A percentile compares a stretch with the other conserved stretches of the same genome.
These are phyloP conservation scores for Drosophila persimilis DNA, from an alignment of 1,140 invertebrate species.

Conservation along the genomic window DNA sequence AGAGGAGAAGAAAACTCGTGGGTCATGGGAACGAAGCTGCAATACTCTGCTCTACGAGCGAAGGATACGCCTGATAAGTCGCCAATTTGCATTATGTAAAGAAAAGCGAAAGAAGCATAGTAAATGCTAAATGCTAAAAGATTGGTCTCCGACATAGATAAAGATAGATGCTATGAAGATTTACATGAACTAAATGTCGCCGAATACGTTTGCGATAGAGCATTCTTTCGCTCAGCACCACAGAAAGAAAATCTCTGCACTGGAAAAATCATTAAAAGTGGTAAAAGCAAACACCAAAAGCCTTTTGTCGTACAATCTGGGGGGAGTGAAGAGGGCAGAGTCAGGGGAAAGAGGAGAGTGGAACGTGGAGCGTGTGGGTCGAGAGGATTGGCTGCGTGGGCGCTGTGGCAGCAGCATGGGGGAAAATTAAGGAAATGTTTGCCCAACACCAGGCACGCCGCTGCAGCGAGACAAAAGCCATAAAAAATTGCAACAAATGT, in stretches of 20 bases:
- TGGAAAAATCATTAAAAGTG: constrained; percentile 53
- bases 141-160: neutral
- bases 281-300: constrained; percentile 36
- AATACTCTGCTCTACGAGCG: constrained; percentile 6
- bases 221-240: too few species aligned
- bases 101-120: too few species aligned
- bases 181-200: too few species aligned
- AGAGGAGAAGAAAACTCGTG: constrained; percentile 16
- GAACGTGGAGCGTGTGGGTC: constrained; percentile 16
- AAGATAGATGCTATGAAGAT: too few species aligned
- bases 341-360: too few species aligned
- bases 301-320: neutral
- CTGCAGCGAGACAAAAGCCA: constrained; percentile 37
- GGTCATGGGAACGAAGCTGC: constrained; percentile 6
- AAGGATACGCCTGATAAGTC: neutral
- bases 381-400: constrained; percentile 20
- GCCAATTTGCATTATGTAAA: neutral
- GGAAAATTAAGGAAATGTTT: constrained; percentile 71
- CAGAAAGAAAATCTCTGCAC: constrained; percentile 11
- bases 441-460: constrained; percentile 35
- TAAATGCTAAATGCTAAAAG: too few species aligned
- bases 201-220: too few species aligned
- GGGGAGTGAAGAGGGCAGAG: too few species aligned
- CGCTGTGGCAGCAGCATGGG: constrained; percentile 39
- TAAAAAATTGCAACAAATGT: constrained; percentile 78